Conservation (phyloP, 2,113 vertebrate genomes). For the Heliornis fulica region DNA sequence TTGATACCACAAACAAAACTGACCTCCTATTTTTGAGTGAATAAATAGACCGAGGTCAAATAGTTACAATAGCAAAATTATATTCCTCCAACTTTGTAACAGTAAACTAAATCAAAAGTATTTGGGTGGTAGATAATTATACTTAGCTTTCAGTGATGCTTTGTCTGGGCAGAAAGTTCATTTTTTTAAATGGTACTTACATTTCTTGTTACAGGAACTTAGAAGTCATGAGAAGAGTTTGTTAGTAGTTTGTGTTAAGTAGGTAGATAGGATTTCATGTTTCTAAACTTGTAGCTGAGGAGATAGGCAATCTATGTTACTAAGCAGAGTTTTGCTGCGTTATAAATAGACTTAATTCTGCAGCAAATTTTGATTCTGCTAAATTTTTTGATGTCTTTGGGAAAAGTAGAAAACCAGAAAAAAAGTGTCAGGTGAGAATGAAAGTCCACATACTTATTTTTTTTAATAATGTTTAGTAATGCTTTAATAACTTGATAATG, state of each 20-base stretch:
- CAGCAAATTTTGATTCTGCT: not conserved
- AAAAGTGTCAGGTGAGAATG: not conserved
- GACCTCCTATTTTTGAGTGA: not conserved
- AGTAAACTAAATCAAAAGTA: not conserved
- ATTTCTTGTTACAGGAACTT: not conserved
- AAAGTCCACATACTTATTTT: not conserved
- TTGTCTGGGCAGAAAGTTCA: not conserved
- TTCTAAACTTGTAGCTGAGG: slow-evolving; percentile 34
- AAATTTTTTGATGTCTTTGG: not conserved
- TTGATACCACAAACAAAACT: not conserved
- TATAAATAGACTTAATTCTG: slow-evolving; percentile 17
- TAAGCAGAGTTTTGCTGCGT: slow-evolving; percentile 1
- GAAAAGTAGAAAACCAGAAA: not conserved
- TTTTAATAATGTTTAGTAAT: no score
- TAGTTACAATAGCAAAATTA: not conserved
- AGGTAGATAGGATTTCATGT: slow-evolving; percentile 40
- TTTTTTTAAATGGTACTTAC: not conserved
- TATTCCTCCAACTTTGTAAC: not conserved
- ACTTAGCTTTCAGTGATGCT: not conserved
- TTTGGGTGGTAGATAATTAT: not conserved
- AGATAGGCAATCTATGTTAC: not conserved
- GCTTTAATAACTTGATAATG: no score
- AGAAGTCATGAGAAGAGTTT: not conserved
- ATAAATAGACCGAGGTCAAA: not conserved
- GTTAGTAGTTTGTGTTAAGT: not conserved